A percentile compares a stretch with the other conserved stretches of the same genome.
phyloP scores from a whole-genome alignment of 30 jellyfish, hydroid and myxozoan genomes.

The Turritopsis rubra region DNA sequence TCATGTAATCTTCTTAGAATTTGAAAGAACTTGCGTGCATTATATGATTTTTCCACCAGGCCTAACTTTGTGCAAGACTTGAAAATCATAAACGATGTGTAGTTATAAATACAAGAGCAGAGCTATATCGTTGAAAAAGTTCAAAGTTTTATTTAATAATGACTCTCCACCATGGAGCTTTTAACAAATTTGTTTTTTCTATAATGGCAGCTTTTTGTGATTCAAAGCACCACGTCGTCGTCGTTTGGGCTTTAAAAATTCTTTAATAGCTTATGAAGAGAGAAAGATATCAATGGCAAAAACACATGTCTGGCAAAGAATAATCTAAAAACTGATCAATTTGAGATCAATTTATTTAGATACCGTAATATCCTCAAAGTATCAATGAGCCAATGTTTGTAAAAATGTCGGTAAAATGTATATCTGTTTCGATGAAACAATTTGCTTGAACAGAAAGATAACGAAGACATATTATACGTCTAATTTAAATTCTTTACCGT shows the following conservation, averaged over 20 bases:
- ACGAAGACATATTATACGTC: background rate
- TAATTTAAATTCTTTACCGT: background rate
- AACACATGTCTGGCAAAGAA: too few relatives aligned
- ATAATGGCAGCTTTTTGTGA: background rate
- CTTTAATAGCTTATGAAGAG: too few relatives aligned
- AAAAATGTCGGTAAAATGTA: too few relatives aligned
- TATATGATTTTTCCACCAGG: background rate
- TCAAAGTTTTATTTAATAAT: slow-evolving; percentile 14
- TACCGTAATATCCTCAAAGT: too few relatives aligned
- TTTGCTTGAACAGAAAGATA: too few relatives aligned
- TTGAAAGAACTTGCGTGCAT: background rate
- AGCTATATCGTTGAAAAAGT: slow-evolving; percentile 2
- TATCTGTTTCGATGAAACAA: too few relatives aligned
- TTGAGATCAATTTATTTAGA: too few relatives aligned
- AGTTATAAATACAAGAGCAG: background rate
- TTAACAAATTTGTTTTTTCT: background rate
- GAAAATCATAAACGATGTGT: background rate
- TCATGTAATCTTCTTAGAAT: background rate
- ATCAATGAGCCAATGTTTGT: too few relatives aligned
- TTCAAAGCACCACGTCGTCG: background rate
- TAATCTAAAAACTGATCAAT: too few relatives aligned
- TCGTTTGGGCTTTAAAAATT: too few relatives aligned
- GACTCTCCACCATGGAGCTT: slow-evolving; percentile 11
- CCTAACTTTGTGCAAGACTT: background rate
- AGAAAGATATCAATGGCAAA: too few relatives aligned